Percentiles rank a stretch among this genome's conserved stretches.
Evolutionary conservation across 2,888 invertebrate species (phyloP).

Genomic region (Rotaria sp.): DNA sequence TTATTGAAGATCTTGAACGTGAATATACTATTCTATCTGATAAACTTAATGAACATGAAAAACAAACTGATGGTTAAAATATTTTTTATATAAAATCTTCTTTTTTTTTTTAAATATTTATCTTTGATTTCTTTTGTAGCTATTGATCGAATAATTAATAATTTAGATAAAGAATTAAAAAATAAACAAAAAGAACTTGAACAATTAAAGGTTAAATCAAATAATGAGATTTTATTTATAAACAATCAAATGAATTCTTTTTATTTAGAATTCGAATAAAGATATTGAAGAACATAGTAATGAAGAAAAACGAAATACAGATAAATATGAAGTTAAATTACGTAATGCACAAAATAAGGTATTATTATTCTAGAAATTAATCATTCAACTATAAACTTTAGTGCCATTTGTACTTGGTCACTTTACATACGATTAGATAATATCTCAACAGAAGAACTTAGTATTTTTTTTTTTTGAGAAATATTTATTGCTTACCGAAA

Average conservation of each 20-base stretch:
- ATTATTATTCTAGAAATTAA: too few species aligned
- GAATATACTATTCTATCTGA: not conserved
- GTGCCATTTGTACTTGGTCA: too few species aligned
- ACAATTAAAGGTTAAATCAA: not conserved
- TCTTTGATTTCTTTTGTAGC: too few species aligned
- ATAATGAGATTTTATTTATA: too few species aligned
- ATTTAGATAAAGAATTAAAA: conserved; percentile 12
- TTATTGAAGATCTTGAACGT: conserved; percentile 25
- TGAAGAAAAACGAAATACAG: conserved; percentile 22
- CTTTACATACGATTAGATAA: too few species aligned
- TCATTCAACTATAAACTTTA: too few species aligned
- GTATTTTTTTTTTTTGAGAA: too few species aligned
- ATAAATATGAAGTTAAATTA: conserved; percentile 29
- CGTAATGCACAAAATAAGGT: conserved; percentile 26
- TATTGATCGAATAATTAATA: not conserved
- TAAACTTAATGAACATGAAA: conserved; percentile 27
- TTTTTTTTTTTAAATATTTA: too few species aligned
- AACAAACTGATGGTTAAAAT: not conserved
- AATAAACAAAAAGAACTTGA: conserved; percentile 9
- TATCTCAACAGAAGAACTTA: too few species aligned
- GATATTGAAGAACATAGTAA: not conserved
- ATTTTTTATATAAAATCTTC: not conserved
- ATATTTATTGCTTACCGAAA: too few species aligned
- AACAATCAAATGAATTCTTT: not conserved
- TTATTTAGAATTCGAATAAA: conserved; percentile 15